Conservation (phyloP, 2,797 vertebrate species). For the Melanotaenia trifasciata region DNA sequence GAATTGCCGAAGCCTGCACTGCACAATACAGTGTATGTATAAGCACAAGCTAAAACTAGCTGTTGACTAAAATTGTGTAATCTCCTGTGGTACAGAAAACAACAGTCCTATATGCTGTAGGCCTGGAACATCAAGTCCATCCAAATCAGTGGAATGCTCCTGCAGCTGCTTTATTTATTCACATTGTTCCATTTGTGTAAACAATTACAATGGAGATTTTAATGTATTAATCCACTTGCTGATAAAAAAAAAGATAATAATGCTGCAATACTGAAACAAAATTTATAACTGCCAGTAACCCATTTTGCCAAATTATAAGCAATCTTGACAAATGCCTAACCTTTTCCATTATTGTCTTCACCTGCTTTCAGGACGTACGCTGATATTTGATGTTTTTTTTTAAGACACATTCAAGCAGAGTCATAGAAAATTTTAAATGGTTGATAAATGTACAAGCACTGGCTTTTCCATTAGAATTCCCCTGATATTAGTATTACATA, state of each 20-base stretch:
- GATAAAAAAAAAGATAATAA: too few species aligned
- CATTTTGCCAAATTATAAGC: too few species aligned
- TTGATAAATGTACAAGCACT: neutral
- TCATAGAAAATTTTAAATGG: neutral
- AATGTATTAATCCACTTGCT: too few species aligned
- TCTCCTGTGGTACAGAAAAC: slow-evolving; percentile 18
- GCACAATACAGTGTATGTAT: neutral
- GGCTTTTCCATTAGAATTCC: slow-evolving; percentile 16
- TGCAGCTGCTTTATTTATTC: neutral
- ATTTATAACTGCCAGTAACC: too few species aligned
- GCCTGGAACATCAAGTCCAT: slow-evolving; percentile 26
- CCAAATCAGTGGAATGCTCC: slow-evolving; percentile 19
- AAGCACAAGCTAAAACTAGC: neutral
- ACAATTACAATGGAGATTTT: neutral
- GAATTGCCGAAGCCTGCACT: neutral
- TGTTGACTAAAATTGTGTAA: slow-evolving; percentile 2
- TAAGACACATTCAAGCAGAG: neutral
- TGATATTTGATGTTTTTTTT: neutral
- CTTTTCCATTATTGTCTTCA: neutral
- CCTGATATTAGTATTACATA: slow-evolving; percentile 17
- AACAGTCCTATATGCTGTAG: slow-evolving; percentile 19
- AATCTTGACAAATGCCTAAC: too few species aligned
- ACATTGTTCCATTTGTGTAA: neutral
- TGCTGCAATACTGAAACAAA: too few species aligned
- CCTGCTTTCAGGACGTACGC: neutral